Conservation (phyloP, 2,113 vertebrate species). For the Anhinga anhinga region DNA sequence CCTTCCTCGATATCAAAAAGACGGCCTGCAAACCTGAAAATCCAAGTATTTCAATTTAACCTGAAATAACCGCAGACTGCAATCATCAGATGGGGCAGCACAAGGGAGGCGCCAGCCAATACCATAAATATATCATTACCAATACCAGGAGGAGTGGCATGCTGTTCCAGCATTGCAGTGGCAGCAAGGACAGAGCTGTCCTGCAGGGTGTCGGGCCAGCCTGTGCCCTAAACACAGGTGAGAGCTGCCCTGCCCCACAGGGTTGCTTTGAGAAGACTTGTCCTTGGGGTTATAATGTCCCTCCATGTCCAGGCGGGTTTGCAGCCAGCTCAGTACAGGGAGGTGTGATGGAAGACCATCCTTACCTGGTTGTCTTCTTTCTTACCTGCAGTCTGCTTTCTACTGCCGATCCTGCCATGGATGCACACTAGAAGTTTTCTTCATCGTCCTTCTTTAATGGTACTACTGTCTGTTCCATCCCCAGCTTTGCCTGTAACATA, state of each 20-base stretch:
- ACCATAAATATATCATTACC: accelerated
- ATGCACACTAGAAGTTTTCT: background rate
- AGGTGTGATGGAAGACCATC: background rate
- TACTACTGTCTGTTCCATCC: background rate
- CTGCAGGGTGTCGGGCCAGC: background rate
- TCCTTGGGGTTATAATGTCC: background rate
- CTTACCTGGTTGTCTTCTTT: background rate
- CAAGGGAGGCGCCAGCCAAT: background rate
- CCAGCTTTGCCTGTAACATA: background rate
- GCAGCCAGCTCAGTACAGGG: background rate
- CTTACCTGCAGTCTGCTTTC: background rate
- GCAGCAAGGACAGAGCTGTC: background rate
- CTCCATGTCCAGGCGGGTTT: background rate
- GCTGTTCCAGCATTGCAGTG: accelerated
- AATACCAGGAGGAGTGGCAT: background rate
- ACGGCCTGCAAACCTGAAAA: background rate
- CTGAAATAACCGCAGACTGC: background rate
- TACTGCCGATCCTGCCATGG: background rate
- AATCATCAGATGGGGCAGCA: background rate
- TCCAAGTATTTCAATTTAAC: background rate
- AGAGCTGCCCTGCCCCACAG: background rate
- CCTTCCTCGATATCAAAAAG: background rate
- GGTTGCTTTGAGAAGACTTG: background rate
- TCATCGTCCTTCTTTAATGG: background rate
- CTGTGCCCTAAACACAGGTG: background rate